These are phyloP conservation scores for Sorex araneus DNA, from an alignment of 2,113 vertebrate species.

Conservation along the genomic window DNA sequence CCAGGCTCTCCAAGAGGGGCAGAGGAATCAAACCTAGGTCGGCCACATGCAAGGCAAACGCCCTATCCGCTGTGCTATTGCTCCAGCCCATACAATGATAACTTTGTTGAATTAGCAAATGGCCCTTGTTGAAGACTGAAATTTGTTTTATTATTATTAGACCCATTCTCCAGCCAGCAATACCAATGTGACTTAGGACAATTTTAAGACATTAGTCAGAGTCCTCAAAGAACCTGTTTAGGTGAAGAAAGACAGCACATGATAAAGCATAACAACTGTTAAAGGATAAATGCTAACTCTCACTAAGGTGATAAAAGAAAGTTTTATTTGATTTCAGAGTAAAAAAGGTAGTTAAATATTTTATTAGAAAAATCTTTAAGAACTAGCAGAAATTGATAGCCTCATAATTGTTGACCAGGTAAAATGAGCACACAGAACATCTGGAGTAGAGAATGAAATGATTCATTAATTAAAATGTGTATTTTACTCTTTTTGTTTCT, in stretches of 20 bases:
- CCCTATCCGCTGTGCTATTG: too few relatives aligned
- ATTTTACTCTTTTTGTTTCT: too few relatives aligned
- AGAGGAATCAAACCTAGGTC: too few relatives aligned
- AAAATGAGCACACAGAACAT: neutral
- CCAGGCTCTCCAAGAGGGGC: too few relatives aligned
- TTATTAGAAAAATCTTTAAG: neutral
- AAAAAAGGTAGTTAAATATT: neutral
- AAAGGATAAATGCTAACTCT: neutral
- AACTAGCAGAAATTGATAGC: neutral
- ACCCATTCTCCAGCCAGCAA: neutral
- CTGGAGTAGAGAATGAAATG: neutral
- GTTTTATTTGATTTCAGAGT: neutral
- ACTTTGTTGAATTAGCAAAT: neutral
- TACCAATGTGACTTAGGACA: neutral
- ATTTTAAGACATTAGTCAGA: constrained; percentile 14
- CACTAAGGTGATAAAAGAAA: neutral
- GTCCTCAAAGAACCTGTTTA: neutral
- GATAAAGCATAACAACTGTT: neutral
- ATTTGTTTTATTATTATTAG: neutral
- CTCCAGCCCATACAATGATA: too few relatives aligned
- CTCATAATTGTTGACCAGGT: neutral
- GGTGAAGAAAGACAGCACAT: neutral
- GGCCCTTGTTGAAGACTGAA: neutral
- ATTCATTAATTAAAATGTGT: neutral
- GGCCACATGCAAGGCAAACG: too few relatives aligned